Base-by-base conservation (phyloP, 2,113 vertebrate species). In the Apeltes quadracus region DNA sequence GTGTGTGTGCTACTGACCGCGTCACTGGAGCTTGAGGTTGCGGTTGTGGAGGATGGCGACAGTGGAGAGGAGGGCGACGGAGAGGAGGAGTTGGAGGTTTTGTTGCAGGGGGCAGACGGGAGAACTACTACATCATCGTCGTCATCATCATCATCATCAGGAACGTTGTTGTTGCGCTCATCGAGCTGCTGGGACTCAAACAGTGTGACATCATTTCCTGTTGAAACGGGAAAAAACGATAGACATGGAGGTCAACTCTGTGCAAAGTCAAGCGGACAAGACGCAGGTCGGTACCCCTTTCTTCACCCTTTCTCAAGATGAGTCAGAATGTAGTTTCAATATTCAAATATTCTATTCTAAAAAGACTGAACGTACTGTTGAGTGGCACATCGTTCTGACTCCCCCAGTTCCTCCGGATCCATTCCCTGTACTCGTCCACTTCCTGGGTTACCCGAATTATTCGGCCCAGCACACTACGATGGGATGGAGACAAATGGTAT, bases 401-500 rank as follows among this genome's bases (percentile, higher is more conserved):
- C 43, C 95, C 95, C 98, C 98, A 98, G 64, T 95, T 94, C 56
- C 95, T 95, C 29, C 93, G 95, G 92, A 99, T 99, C 97, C 97
- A 98, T 46, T 98, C 95, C 87, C 98, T 94, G 76, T 99, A 99
- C 0, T 97, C 95, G 9, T 95, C 95, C 57, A 99, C 97, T 89
- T 99, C 98, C 69, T 95, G 96, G 0, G 97, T 99, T 74, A 99
- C 96, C 81, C 97, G 94, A 88, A 99, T 96, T 91, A 99, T 99
- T 88, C 97, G 94, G 38, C 98, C 97, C 68, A 99, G 93, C 87
- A 98, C 96, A 84, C 98, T 99, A 92, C 29, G 67, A 56, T 5
- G 18, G 1, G 27, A 80, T 0, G 78, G 58, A 65, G 22, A 65
- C 22, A 8, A 66, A 50, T 55, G 4, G 16, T 50, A 34, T 34